Evolutionary conservation across 2,888 invertebrate genomes (phyloP).

Genomic region (Callinectes sapidus): DNA sequence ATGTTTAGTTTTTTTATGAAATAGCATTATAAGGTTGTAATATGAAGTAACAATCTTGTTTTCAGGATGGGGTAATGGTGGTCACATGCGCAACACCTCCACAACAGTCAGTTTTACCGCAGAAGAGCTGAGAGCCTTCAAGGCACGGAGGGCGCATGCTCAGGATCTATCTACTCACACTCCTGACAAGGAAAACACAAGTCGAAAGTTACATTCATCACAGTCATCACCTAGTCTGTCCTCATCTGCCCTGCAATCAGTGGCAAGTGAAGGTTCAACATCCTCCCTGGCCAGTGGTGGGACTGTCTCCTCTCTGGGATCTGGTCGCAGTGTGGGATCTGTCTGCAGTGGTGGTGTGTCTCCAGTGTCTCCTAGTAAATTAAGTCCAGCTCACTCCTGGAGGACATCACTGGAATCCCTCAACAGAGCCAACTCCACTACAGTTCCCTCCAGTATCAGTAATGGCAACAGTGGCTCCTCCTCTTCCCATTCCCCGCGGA

Average conservation of each 20-base stretch:
- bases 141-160: conserved; percentile 65
- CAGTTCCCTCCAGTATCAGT: conserved; percentile 68
- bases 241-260: conserved; percentile 55
- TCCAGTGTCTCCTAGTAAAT: conserved; percentile 61
- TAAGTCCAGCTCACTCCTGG: conserved; percentile 68
- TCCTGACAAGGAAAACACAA: conserved; percentile 53
- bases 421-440: conserved; percentile 58
- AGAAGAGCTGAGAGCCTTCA: conserved; percentile 74
- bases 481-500: conserved; percentile 53
- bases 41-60: not conserved
- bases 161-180: conserved; percentile 50
- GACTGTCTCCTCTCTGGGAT: conserved; percentile 54
- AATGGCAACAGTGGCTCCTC: conserved; percentile 66
- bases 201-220: conserved; percentile 53
- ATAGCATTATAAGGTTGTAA: not conserved
- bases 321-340: conserved; percentile 45
- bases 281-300: conserved; percentile 66
- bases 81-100: conserved; percentile 75
- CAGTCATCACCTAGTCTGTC: conserved; percentile 70
- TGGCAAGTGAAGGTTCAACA: conserved; percentile 48
- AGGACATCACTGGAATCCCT: conserved; percentile 65
- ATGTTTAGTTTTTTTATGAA: too few species aligned
- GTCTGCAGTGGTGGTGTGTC: conserved; percentile 39
- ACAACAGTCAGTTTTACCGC: conserved; percentile 76
- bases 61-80: conserved; percentile 68